Conservation (phyloP, 2,888 invertebrate species). For the Pachydiplax longipennis region DNA sequence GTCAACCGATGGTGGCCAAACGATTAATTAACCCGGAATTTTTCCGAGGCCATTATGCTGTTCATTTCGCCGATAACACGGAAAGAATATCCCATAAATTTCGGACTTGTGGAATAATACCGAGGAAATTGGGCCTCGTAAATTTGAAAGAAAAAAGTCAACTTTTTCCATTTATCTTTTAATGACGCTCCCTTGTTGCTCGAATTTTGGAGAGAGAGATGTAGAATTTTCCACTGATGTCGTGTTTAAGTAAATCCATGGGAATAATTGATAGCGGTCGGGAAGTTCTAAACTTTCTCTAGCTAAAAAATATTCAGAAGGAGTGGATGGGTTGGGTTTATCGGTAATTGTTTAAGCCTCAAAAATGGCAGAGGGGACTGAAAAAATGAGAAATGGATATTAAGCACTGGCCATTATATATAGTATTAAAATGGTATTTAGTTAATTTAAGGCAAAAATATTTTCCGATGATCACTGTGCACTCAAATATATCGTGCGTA, state of each 20-base stretch:
- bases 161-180: constrained; percentile 26
- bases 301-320: background rate
- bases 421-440: too few relatives aligned
- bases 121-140: constrained; percentile 31
- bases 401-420: too few relatives aligned
- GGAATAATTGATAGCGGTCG: background rate
- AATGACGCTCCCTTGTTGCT: background rate
- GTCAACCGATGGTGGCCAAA: background rate
- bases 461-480: too few relatives aligned
- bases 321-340: too few relatives aligned
- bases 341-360: too few relatives aligned
- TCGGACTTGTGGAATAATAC: constrained; percentile 17
- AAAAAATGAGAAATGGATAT: too few relatives aligned
- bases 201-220: background rate
- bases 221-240: background rate
- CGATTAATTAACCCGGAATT: constrained; percentile 37
- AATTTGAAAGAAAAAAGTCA: background rate
- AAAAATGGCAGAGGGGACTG: too few relatives aligned
- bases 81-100: constrained; percentile 42
- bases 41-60: constrained; percentile 28
- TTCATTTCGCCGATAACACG: constrained; percentile 21
- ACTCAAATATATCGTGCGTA: too few relatives aligned
- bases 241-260: background rate
- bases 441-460: too few relatives aligned
- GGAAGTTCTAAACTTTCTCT: background rate